phyloP scores from a whole-genome alignment of 2,888 invertebrate genomes.

The Drosophila melanosoma region DNA sequence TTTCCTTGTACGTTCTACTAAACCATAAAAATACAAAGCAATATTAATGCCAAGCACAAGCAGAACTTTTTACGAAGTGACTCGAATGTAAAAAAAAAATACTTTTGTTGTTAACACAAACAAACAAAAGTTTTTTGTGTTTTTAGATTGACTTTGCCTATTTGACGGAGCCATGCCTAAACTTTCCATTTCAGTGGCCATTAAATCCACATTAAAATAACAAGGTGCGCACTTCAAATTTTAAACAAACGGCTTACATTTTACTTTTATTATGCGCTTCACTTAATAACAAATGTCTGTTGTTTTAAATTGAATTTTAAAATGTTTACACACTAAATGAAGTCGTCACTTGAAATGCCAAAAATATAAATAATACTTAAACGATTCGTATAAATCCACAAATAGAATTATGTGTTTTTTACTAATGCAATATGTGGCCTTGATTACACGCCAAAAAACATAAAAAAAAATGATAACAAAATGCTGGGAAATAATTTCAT shows the following conservation, averaged over 20 bases:
- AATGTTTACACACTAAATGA: neutral
- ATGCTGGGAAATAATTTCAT: conserved; percentile 25
- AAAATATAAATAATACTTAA: neutral
- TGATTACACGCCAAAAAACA: conserved; percentile 11
- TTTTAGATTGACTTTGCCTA: conserved; percentile 24
- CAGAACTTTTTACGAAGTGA: conserved; percentile 18
- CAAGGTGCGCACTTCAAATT: conserved; percentile 29
- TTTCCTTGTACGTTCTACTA: conserved; percentile 21
- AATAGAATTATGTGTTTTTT: conserved; percentile 4
- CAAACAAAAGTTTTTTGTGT: conserved; percentile 27
- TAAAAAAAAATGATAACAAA: neutral
- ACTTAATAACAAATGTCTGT: conserved; percentile 30
- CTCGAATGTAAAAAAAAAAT: neutral
- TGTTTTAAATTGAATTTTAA: conserved; percentile 15
- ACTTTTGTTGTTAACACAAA: neutral
- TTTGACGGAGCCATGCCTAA: conserved; percentile 12
- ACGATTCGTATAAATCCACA: conserved; percentile 7
- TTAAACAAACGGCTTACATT: conserved; percentile 46
- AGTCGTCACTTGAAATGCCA: neutral
- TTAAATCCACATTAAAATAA: conserved; percentile 55
- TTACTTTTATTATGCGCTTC: conserved; percentile 18
- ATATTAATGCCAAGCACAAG: conserved; percentile 19
- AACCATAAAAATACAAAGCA: conserved; percentile 12
- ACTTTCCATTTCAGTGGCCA: conserved; percentile 53
- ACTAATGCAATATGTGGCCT: conserved; percentile 19